Base-by-base conservation (phyloP, 2,797 vertebrate species). In the Hyperoplus lanceolatus region DNA sequence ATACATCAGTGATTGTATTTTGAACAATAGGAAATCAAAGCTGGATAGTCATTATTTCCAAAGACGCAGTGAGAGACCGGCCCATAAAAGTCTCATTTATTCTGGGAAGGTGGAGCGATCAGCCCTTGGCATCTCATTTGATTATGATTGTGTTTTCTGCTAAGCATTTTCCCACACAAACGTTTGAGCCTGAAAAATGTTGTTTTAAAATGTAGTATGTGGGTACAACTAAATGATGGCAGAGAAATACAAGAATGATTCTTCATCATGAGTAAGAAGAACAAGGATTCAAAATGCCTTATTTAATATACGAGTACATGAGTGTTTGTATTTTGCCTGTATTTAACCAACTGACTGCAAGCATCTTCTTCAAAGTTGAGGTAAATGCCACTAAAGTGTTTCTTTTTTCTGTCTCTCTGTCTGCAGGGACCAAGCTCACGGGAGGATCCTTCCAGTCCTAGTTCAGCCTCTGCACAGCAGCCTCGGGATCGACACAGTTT, bases 401-500 rank as follows among this genome's bases (percentile, higher is more conserved):
- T 1, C 3, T 75, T 61, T 13, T 62, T 0, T 59, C n/a, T 65
- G 6, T 49, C 45, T 81, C 39, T 36, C 4, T 72, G 43, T 71
- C 75, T 81, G 7, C 90, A 99, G 97, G 92, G 87, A 81, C 58
- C 85, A 16, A 81, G 83, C 48, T 81, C 89, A n/a, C 39, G 67
- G 55, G 95, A 95, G 0, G 88, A 91, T 39, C 78, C 83, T 29
- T 84, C 87, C 9, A 78, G 88, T 73, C 70, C 89, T 53, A 57
- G 81, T 57, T 72, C 87, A 81, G 75, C 86, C 73, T 85, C 80
- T 78, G 49, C 86, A 8, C 79, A 84, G 1, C 85, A 91, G 0
- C 85, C 95, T 3, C 84, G 93, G 29, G 79, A 58, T 5, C 93
- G 94, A 15, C 96, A 97, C 83, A 99, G 97, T 89, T 99, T 99